A percentile compares a stretch with the other conserved stretches of the same genome.
Conservation (phyloP, 2,113 vertebrate genomes). For the Triplophysa siluroides region DNA sequence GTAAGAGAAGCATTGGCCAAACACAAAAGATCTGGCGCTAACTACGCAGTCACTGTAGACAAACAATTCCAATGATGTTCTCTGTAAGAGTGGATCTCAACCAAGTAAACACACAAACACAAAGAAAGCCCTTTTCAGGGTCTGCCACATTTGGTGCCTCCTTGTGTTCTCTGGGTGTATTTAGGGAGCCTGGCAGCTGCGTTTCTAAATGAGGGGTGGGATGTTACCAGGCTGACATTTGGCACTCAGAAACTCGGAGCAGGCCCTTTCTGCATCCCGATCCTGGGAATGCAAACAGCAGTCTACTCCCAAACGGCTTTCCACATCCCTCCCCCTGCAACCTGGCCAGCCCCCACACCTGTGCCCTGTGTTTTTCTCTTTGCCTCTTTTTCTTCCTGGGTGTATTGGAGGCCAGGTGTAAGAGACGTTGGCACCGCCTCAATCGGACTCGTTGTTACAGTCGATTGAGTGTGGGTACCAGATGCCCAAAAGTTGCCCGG, state of each 20-base stretch:
- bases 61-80: conserved; percentile 37
- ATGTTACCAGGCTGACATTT: conserved; percentile 42
- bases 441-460: conserved; percentile 55
- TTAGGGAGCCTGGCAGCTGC: background rate
- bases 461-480: conserved; percentile 46
- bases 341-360: conserved; percentile 65
- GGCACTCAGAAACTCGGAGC: conserved; percentile 10
- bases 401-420: conserved; percentile 67
- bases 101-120: conserved; percentile 45
- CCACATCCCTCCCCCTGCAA: conserved; percentile 69
- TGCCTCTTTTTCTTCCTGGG: conserved; percentile 33
- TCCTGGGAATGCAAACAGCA: conserved; percentile 78
- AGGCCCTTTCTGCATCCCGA: conserved; percentile 56
- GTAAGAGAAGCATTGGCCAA: conserved; percentile 10
- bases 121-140: conserved; percentile 28
- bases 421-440: conserved; percentile 64
- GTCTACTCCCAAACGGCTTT: conserved; percentile 70
- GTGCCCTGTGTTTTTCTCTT: conserved; percentile 38
- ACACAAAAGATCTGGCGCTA: conserved; percentile 37
- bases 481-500: conserved; percentile 27
- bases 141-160: conserved; percentile 8
- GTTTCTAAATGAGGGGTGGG: conserved; percentile 35
- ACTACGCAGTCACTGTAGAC: conserved; percentile 19
- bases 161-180: conserved; percentile 19
- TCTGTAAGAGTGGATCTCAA: conserved; percentile 34